Percentiles rank a stretch among this genome's conserved stretches.
Evolutionary conservation across 2,888 invertebrate species (phyloP).

Genomic region (Pandemis heparana): DNA sequence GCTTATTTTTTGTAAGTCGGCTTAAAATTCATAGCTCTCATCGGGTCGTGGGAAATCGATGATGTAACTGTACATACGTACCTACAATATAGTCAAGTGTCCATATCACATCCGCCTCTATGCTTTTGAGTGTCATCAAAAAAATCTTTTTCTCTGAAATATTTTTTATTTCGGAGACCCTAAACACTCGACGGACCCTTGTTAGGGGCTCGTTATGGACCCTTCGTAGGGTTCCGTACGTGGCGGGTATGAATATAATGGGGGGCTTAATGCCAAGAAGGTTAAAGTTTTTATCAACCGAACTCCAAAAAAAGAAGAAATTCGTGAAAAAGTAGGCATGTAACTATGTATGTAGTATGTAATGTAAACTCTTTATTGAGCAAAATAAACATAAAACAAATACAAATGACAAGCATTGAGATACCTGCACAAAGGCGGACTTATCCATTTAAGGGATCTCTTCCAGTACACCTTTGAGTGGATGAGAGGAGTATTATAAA

Average conservation of each 20-base stretch:
- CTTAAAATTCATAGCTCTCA: too few species aligned
- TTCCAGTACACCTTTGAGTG: too few species aligned
- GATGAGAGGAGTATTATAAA: too few species aligned
- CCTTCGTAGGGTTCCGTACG: slow-evolving; percentile 7
- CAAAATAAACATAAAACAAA: too few species aligned
- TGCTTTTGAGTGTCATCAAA: slow-evolving; percentile 18
- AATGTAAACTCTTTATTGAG: too few species aligned
- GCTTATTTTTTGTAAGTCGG: too few species aligned
- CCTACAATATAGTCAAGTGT: neutral
- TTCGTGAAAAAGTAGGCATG: too few species aligned
- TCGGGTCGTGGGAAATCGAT: neutral
- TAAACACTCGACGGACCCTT: slow-evolving; percentile 30
- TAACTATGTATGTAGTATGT: too few species aligned
- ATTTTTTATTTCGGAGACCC: slow-evolving; percentile 24
- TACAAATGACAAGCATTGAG: too few species aligned
- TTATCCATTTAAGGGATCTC: too few species aligned
- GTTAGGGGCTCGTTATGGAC: slow-evolving; percentile 26
- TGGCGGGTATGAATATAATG: slow-evolving; percentile 24
- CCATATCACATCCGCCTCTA: neutral
- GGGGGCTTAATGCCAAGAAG: slow-evolving; percentile 21
- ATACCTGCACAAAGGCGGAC: too few species aligned
- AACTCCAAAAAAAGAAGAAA: too few species aligned
- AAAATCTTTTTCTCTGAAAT: slow-evolving; percentile 7
- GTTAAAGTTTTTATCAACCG: slow-evolving; percentile 3
- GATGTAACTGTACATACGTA: neutral